Evolutionary conservation across 2,888 invertebrate species (phyloP), one percentile per base, ranked within the genome.

Genomic region (Ceramica pisi): DNA sequence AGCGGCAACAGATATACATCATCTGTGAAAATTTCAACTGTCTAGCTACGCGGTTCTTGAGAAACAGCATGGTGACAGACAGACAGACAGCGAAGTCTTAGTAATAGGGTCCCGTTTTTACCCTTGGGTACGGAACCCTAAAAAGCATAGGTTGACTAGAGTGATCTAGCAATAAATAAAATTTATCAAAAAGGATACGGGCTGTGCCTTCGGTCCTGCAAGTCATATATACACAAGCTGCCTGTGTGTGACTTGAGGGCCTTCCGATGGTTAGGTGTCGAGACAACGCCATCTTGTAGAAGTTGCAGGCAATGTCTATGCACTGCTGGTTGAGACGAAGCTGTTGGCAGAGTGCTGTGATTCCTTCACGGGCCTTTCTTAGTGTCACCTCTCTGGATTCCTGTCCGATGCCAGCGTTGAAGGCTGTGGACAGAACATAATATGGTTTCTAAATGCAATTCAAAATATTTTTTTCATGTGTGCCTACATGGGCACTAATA

Each of bases 221-320:
- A 0, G 99, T 99, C 90, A 99, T 98, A 91, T 99, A 99, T 4
- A 99, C 98, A 93, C 99, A 99, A 38, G 99, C 99, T 46, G 99
- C 99, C 89, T 99, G 98, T 64, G 99, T 99, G 89, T 99, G 98
- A 19, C 97, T 97, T 80, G 98, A 98, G 84, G 98, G 98, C 48
- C 99, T 96, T 14, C 99, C 99, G 86, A 99, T 97, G 0, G 99
- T 99, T 59, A 99, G 94, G 86, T 98, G 98, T 21, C 97, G 96
- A 65, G 97, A 97, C 19, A 99, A 90, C 19, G 99, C 99, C 98
- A 99, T 98, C 94, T 98, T 99, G 93, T 99, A 99, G 92, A 99
- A 99, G 90, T 98, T 98, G 87, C 98, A 98, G 0, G 99, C 98
- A 21, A 98, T 99, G 83, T 99, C 99, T 80, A 99, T 97, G 88